Percentiles rank a stretch among this genome's conserved stretches.
These are phyloP conservation scores for Agrilus mali DNA, from an alignment of 2,888 invertebrate species.

Conservation along the genomic window DNA sequence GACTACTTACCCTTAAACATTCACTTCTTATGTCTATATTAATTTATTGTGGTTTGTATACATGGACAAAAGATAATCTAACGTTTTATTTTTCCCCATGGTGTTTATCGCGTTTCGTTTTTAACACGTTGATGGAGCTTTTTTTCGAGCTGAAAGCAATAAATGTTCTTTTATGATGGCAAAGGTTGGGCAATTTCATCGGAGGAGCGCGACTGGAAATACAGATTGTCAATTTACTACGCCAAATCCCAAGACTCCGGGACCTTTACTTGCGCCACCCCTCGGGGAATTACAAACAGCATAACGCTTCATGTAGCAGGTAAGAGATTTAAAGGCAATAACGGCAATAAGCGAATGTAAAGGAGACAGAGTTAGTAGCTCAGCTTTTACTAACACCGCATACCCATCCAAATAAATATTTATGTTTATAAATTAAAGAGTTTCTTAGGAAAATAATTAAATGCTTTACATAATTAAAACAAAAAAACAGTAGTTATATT, in stretches of 20 bases:
- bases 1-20: too few relatives aligned
- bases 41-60: too few relatives aligned
- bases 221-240: slow-evolving; percentile 68
- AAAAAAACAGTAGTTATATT: too few relatives aligned
- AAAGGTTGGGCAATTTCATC: slow-evolving; percentile 61
- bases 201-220: slow-evolving; percentile 68
- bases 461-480: too few relatives aligned
- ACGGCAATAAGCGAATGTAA: neutral
- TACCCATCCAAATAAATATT: too few relatives aligned
- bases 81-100: too few relatives aligned
- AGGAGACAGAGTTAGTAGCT: slow-evolving; percentile 2
- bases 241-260: slow-evolving; percentile 75
- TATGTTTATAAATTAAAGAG: too few relatives aligned
- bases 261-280: slow-evolving; percentile 73
- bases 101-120: too few relatives aligned
- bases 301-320: slow-evolving; percentile 64
- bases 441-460: too few relatives aligned
- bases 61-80: too few relatives aligned
- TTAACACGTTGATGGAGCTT: neutral
- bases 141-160: neutral
- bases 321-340: slow-evolving; percentile 32
- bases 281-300: slow-evolving; percentile 66
- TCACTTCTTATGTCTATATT: too few relatives aligned
- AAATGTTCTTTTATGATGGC: slow-evolving; percentile 19
- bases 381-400: too few relatives aligned